Base-by-base conservation (phyloP, 2,113 vertebrate genomes). In the Ophthalmolycus amberensis region DNA sequence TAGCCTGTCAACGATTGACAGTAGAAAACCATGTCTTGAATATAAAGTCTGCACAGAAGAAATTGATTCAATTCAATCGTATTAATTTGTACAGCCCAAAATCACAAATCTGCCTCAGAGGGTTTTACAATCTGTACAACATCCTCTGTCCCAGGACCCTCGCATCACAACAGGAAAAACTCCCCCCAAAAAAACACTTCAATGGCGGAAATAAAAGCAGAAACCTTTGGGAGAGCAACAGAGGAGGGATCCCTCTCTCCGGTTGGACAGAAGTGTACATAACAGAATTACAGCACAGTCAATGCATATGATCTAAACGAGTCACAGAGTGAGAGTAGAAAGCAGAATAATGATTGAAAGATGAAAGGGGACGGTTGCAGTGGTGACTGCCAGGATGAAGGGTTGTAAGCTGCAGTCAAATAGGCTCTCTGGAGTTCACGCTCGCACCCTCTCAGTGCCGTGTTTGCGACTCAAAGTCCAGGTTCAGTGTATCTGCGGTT, bases 391-490 rank as follows among this genome's bases (percentile, higher is more conserved):
- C 44, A 58, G 58, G 11, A 40, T 42, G 16, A 27, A 78, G 44
- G 48, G 62, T 27, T 60, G 42, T 68, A 42, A 6, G 29, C 38
- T 2, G 16, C 60, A 73, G 32, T 71, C 25, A 42, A 37, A 40
- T n/a, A 14, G 10, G 27, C 65, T 9, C 56, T 62, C 58, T 69
- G 6, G 1, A 34, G 56, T 73, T 77, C 52, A 40, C 46, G 12
- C n/a, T 71, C 48, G 34, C 29, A 27, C 14, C 42, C 52, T 48
- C 68, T 37, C 42, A 32, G 37, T 63, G 25, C 48, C 69, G 18
- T 79, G 76, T 89, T 89, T 90, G 67, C 69, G 42, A 32, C 69
- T 87, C 80, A 90, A 90, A 90, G 84, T 89, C 84, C 91, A 86
- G 40, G 54, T 37, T 63, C 44, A 42, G 66, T 79, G 1, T 73